phyloP scores from a whole-genome alignment of 2,888 invertebrate genomes.

The Nipponacmea schrenckii region DNA sequence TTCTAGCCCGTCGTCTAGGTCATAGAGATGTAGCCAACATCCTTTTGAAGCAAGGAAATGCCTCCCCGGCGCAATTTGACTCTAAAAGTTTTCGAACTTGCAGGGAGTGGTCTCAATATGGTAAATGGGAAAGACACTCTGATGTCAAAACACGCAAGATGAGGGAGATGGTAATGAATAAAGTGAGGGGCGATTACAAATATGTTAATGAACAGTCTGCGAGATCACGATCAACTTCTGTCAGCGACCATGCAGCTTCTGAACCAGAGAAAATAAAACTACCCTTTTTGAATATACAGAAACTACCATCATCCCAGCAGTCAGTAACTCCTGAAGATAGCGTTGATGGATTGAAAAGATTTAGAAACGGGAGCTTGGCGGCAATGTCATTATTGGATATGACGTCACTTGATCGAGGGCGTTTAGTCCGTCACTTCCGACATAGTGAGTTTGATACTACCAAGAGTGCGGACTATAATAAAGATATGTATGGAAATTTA shows the following conservation, averaged over 20 bases:
- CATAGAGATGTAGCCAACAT: constrained; percentile 47
- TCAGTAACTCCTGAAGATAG: neutral
- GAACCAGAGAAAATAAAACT: neutral
- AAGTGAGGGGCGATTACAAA: constrained; percentile 15
- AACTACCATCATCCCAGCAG: neutral
- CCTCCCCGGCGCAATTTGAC: constrained; percentile 46
- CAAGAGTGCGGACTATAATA: constrained; percentile 38
- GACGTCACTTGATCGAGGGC: constrained; percentile 36
- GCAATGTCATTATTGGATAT: constrained; percentile 44
- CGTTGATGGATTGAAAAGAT: neutral
- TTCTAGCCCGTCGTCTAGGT: constrained; percentile 57
- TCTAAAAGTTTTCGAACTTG: constrained; percentile 44
- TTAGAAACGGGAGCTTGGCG: constrained; percentile 17
- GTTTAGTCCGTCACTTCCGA: constrained; percentile 40
- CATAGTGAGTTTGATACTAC: constrained; percentile 43
- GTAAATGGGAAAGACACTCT: constrained; percentile 45
- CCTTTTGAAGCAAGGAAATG: constrained; percentile 45
- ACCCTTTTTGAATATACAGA: neutral
- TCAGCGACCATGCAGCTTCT: neutral
- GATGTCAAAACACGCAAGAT: constrained; percentile 29
- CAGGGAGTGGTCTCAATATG: constrained; percentile 55
- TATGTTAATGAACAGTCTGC: constrained; percentile 16
- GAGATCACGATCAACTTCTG: constrained; percentile 10
- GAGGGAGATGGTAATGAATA: constrained; percentile 34
- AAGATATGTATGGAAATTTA: constrained; percentile 37